These are phyloP conservation scores for Drosophila chauvacae DNA, from an alignment of 1,140 invertebrate genomes.

Conservation along the genomic window DNA sequence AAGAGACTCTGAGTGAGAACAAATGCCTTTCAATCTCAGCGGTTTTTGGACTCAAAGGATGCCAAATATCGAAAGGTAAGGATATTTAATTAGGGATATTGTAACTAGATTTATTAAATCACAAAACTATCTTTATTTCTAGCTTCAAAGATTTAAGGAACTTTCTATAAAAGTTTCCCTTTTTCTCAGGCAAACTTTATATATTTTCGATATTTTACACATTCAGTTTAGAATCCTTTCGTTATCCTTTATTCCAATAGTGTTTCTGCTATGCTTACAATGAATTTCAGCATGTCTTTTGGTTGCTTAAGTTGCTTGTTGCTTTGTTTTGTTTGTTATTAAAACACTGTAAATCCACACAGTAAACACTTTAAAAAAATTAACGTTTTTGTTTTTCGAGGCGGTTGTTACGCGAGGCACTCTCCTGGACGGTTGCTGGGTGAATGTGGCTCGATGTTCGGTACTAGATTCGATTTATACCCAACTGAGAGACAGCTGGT, in stretches of 20 bases:
- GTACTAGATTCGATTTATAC: slow-evolving; percentile 84
- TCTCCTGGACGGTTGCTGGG: slow-evolving; percentile 55
- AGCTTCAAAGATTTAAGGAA: neutral
- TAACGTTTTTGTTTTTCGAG: neutral
- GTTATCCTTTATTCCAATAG: neutral
- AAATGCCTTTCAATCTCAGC: too few species aligned
- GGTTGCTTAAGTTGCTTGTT: neutral
- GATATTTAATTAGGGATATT: neutral
- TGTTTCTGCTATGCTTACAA: slow-evolving; percentile 64
- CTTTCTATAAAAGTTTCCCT: neutral
- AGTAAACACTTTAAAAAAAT: slow-evolving; percentile 47
- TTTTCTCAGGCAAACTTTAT: neutral
- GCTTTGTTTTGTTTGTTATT: neutral
- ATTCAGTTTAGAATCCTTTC: neutral
- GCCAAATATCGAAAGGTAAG: neutral
- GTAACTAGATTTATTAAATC: neutral
- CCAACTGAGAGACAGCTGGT: slow-evolving; percentile 19
- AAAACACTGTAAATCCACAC: slow-evolving; percentile 4
- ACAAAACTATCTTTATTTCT: neutral
- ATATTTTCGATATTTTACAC: neutral
- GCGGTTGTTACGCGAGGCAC: slow-evolving; percentile 39
- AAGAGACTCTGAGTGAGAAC: neutral
- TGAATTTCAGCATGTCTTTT: slow-evolving; percentile 73
- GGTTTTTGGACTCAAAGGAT: neutral
- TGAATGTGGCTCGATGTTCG: slow-evolving; percentile 74